These are phyloP conservation scores for Orthonychiurus folsomi DNA, from an alignment of 2,888 invertebrate species.

Conservation along the genomic window DNA sequence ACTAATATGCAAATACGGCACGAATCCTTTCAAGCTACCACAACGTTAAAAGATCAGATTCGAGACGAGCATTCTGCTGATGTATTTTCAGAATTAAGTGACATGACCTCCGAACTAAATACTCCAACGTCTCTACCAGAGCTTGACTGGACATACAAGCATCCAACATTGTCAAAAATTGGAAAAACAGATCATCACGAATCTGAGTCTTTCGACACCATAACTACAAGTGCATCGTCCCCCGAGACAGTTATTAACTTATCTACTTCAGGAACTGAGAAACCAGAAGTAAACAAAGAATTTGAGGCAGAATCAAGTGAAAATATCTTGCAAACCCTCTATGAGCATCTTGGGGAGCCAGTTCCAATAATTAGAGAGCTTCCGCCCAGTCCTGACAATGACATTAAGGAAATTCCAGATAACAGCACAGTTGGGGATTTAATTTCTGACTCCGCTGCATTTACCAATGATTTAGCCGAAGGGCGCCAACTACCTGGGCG, in stretches of 20 bases:
- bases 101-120: background rate
- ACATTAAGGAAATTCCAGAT: background rate
- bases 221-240: slow-evolving; percentile 32
- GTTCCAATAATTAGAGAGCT: background rate
- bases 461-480: slow-evolving; percentile 13
- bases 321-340: background rate
- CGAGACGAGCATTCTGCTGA: background rate
- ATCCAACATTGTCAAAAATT: background rate
- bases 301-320: background rate
- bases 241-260: slow-evolving; percentile 32
- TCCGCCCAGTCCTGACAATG: background rate
- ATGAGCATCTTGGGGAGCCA: background rate
- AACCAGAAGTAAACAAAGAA: background rate
- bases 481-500: too few species aligned
- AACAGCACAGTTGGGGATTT: background rate
- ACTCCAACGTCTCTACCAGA: background rate
- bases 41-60: background rate
- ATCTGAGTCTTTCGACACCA: slow-evolving; percentile 12
- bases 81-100: background rate
- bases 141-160: background rate
- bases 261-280: background rate
- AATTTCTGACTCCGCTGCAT: background rate
- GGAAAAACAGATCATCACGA: background rate
- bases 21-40: background rate
- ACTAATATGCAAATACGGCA: background rate